phyloP scores from a whole-genome alignment of 2,113 vertebrate species.

The Ceyx melanurus region DNA sequence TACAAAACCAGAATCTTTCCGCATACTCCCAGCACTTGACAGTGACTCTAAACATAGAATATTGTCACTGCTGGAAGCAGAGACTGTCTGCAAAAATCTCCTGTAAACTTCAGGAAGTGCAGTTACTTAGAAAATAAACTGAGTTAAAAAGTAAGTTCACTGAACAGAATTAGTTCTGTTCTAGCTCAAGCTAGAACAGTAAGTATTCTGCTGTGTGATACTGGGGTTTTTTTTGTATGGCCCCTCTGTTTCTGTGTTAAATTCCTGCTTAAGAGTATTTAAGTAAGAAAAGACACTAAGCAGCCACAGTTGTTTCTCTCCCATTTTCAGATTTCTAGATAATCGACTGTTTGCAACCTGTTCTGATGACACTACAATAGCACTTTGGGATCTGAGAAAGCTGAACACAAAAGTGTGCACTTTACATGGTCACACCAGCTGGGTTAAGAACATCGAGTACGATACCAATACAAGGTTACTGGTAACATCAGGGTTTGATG shows the following conservation, averaged over 20 bases:
- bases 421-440: slow-evolving; percentile 96
- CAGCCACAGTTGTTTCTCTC: background rate
- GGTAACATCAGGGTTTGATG: slow-evolving; percentile 97
- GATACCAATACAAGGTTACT: slow-evolving; percentile 96
- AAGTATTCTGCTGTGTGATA: background rate
- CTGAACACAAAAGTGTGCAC: slow-evolving; percentile 95
- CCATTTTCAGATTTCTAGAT: slow-evolving; percentile 88
- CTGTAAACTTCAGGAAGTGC: background rate
- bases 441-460: slow-evolving; percentile 99
- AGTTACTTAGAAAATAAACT: background rate
- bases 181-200: background rate
- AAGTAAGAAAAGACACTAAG: background rate
- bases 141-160: background rate
- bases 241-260: background rate
- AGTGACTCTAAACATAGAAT: background rate
- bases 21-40: background rate
- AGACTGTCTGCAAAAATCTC: too few species aligned
- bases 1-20: background rate
- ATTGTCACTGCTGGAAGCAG: background rate
- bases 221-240: background rate
- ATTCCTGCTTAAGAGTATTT: background rate
- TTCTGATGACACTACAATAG: slow-evolving; percentile 97
- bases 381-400: slow-evolving; percentile 96
- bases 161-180: background rate
- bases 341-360: slow-evolving; percentile 97